A percentile compares a stretch with the other conserved stretches of the same genome.
phyloP scores from a whole-genome alignment of 2,113 vertebrate genomes.

The Fukomys damarensis region DNA sequence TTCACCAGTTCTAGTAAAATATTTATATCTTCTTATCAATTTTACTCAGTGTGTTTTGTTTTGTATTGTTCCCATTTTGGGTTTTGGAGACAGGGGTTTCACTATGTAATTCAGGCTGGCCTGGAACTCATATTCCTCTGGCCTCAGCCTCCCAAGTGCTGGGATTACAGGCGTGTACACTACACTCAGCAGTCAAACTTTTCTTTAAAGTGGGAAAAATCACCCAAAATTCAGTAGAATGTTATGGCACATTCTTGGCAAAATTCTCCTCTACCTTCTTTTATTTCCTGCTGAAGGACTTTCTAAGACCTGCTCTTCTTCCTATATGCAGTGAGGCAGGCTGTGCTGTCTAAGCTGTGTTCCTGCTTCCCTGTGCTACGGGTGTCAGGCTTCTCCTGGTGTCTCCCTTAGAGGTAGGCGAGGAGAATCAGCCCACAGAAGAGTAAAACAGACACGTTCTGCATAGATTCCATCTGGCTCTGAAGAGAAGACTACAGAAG shows the following conservation, averaged over 20 bases:
- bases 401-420: neutral
- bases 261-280: neutral
- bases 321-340: neutral
- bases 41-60: neutral
- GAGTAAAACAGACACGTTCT: neutral
- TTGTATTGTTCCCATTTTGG: neutral
- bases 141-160: neutral
- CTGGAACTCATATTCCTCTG: neutral
- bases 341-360: neutral
- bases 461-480: neutral
- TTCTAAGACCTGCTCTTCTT: neutral
- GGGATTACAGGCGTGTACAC: neutral
- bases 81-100: neutral
- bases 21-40: neutral
- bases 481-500: slow-evolving; percentile 14
- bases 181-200: neutral
- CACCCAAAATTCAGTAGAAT: neutral
- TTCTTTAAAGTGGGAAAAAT: neutral
- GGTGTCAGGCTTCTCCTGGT: neutral
- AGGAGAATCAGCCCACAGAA: neutral
- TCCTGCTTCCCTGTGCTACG: neutral
- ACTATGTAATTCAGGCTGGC: neutral
- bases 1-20: neutral
- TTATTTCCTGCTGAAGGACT: neutral
- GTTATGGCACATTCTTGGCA: neutral